Base-by-base conservation (phyloP, 2,888 invertebrate species). In the Candidula unifasciata region DNA sequence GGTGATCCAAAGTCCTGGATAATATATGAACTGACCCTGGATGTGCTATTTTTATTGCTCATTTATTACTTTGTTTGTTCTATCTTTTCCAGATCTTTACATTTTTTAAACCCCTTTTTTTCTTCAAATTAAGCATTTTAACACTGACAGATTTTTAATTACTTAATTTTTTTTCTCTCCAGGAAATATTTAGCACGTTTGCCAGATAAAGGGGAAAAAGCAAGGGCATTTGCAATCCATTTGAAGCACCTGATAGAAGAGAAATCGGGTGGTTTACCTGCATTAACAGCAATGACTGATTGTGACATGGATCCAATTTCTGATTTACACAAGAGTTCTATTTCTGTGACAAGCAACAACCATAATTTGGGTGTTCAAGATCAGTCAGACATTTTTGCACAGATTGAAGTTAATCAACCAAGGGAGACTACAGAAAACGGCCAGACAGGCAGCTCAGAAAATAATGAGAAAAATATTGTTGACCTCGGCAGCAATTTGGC, bases 201-300 rank as follows among this genome's bases (percentile, higher is more conserved):
- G 30, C 86, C 87, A 69, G 89, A 89, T 76, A 88, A 87, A 77
- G 89, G 89, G 16, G 85, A 86, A 74, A 89, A 87, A 76, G 78
- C 86, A 21, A 80, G 80, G 64, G 57, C 83, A 16, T 83, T 86
- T 73, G 66, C 86, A 10, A 77, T 68, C 33, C 52, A 54, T 16
- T 73, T 89, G 30, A 73, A 68, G 33, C 52, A 83, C 18, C 8
- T 82, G 30, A 85, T 86, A 71, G 79, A 80, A 0, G n/a, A 57
- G 21, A 82, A 64, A 44, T 64, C 64, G 2, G 18, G 64, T n/a
- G 64, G n/a, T 35, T 60, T 24, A 24, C 18, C 35, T 35, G n/a
- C 77, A 78, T 64, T 60, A 10, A 24, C 57, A 35, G 64, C 54
- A 27, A 30, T 6, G 27, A 54, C 74, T 54, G 30, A 54, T 54